phyloP scores from a whole-genome alignment of 2,113 vertebrate genomes.

The Cheilinus undulatus region DNA sequence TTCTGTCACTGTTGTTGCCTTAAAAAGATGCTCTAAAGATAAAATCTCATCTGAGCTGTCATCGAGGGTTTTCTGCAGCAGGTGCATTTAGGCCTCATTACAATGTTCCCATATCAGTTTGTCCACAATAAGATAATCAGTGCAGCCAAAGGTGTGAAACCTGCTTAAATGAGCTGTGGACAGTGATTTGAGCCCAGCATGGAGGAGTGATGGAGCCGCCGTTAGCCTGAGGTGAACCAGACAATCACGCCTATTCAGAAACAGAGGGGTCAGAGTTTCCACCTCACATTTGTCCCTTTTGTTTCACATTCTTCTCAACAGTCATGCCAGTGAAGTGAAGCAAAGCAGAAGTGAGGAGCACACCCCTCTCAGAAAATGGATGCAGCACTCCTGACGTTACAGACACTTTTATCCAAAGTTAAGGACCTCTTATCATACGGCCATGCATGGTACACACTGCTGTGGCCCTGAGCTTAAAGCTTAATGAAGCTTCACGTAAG shows the following conservation, averaged over 20 bases:
- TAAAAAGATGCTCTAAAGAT: too few relatives aligned
- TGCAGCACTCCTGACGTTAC: too few relatives aligned
- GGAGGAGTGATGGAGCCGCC: conserved; percentile 2
- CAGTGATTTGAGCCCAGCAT: background rate
- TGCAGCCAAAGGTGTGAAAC: background rate
- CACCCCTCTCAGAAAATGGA: too few relatives aligned
- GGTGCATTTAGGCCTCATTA: background rate
- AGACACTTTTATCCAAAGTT: too few relatives aligned
- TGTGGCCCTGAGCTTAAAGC: too few relatives aligned
- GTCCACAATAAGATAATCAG: background rate
- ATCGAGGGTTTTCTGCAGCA: background rate
- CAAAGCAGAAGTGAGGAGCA: too few relatives aligned
- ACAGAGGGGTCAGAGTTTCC: background rate
- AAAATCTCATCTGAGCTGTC: too few relatives aligned
- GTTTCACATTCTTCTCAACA: background rate
- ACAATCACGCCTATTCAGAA: conserved; percentile 38
- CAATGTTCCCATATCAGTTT: background rate
- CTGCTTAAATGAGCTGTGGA: conserved; percentile 12
- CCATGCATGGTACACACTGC: too few relatives aligned
- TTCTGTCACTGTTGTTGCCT: too few relatives aligned
- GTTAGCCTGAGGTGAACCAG: conserved; percentile 2
- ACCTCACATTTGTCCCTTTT: background rate
- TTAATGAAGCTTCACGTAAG: too few relatives aligned
- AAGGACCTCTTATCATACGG: too few relatives aligned
- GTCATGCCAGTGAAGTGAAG: background rate